phyloP scores from a whole-genome alignment of 2,797 vertebrate species.

The Pipistrellus nathusii region DNA sequence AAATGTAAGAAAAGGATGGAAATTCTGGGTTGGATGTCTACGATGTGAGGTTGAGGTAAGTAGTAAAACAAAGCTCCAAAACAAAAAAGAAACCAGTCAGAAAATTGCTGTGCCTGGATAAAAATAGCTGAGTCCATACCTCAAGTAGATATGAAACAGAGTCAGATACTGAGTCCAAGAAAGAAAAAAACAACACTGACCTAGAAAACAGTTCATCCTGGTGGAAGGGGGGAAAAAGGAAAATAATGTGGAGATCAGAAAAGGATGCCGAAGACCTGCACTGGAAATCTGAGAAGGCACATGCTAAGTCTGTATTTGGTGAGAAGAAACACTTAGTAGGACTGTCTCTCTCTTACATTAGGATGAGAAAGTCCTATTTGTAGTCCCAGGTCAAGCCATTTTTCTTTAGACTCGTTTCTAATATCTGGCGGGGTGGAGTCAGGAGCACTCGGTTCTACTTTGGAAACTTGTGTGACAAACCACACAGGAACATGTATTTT shows the following conservation, averaged over 20 bases:
- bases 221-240: background rate
- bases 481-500: conserved; percentile 49
- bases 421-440: background rate
- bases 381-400: background rate
- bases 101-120: background rate
- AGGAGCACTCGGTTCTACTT: background rate
- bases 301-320: background rate
- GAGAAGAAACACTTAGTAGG: background rate
- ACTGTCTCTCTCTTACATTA: background rate
- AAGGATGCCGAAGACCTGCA: background rate
- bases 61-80: conserved; percentile 21
- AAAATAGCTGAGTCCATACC: background rate
- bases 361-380: background rate
- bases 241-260: background rate
- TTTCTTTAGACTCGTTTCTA: conserved; percentile 41
- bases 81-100: conserved; percentile 20
- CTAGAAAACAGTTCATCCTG: background rate
- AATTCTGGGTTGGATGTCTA: background rate
- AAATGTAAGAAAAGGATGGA: background rate
- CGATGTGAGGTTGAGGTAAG: background rate
- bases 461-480: conserved; percentile 23
- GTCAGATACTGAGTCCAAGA: background rate
- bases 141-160: background rate
- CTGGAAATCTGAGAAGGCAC: background rate
- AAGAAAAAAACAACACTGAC: conserved; percentile 3